These are phyloP conservation scores for mouse (Mus musculus) DNA, from an alignment of 2,113 vertebrate species.

Conservation along the genomic window DNA sequence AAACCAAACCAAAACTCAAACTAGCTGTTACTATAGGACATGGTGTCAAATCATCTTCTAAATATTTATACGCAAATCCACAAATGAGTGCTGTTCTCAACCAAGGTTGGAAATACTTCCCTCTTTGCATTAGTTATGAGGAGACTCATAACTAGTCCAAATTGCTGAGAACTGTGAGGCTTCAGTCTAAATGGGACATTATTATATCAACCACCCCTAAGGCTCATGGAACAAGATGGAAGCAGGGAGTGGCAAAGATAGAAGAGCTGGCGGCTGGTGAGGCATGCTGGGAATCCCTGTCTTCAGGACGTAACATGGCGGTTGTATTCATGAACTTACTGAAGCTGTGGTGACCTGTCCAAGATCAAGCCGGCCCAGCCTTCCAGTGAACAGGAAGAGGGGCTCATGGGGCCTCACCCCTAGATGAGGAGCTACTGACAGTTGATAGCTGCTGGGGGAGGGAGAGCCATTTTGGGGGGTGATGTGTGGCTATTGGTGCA, in stretches of 20 bases:
- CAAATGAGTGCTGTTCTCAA: background rate
- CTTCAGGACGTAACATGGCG: too few relatives aligned
- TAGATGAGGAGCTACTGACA: background rate
- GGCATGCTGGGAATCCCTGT: background rate
- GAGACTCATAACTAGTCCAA: background rate
- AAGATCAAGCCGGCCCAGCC: background rate
- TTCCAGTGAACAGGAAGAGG: background rate
- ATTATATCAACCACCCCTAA: background rate
- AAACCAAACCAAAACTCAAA: background rate
- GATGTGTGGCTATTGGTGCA: background rate
- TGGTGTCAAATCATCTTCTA: background rate
- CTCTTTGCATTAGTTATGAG: background rate
- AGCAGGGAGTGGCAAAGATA: background rate
- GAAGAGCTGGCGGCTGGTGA: background rate
- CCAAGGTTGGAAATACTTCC: background rate
- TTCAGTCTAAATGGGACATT: background rate
- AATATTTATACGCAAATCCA: background rate
- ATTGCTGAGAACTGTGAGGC: background rate
- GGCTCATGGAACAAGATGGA: background rate
- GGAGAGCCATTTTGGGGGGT: background rate
- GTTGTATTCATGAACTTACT: background rate
- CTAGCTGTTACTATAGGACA: background rate
- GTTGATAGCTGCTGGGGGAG: background rate
- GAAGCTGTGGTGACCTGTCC: background rate
- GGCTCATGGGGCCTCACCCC: background rate